Percentiles rank a stretch among this genome's conserved stretches.
These are phyloP conservation scores for Cephus rjabovi DNA, from an alignment of 2,888 invertebrate species.

Conservation along the genomic window DNA sequence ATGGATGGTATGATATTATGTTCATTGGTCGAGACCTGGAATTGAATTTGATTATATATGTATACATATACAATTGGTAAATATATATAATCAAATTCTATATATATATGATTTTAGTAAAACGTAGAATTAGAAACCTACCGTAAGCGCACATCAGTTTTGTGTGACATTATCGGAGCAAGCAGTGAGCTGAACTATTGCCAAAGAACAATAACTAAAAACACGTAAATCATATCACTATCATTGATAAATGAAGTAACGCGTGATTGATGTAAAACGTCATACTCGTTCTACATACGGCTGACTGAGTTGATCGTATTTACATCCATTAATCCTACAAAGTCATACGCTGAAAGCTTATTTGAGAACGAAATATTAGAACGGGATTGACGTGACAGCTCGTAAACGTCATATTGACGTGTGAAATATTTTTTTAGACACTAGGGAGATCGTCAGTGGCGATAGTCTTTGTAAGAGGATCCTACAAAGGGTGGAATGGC, in stretches of 20 bases:
- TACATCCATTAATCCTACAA: conserved; percentile 10
- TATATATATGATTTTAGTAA: neutral
- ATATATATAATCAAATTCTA: no score
- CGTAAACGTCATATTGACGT: neutral
- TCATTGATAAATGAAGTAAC: conserved; percentile 30
- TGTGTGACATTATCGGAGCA: neutral
- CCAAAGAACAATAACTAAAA: conserved; percentile 13
- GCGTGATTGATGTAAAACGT: conserved; percentile 15
- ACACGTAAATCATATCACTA: neutral
- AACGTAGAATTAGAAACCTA: neutral
- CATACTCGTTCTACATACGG: neutral
- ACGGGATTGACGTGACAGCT: neutral
- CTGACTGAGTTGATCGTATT: neutral
- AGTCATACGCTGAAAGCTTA: conserved; percentile 9
- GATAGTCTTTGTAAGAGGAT: neutral
- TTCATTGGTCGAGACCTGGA: neutral
- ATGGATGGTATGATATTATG: neutral
- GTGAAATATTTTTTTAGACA: neutral
- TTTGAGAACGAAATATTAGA: conserved; percentile 10
- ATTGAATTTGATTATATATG: neutral
- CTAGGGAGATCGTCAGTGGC: neutral
- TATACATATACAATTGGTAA: neutral
- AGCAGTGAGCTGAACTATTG: conserved; percentile 6
- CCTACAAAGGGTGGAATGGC: neutral
- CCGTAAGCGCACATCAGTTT: neutral